These are phyloP conservation scores for Campylomormyrus tamandua DNA, from an alignment of 2,113 vertebrate species.

Conservation along the genomic window DNA sequence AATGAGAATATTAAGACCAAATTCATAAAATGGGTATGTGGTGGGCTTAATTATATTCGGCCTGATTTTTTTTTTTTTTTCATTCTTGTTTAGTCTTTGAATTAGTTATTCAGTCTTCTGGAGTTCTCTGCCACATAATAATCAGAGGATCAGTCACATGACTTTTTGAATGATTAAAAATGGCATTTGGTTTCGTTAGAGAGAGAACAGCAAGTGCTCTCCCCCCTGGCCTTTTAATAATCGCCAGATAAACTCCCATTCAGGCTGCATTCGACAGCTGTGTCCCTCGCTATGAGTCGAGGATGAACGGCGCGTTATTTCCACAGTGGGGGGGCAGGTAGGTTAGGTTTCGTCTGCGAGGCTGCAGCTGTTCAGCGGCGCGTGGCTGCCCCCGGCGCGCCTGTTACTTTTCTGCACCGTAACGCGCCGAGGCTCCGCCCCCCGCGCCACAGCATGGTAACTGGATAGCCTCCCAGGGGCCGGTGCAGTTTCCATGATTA, in stretches of 20 bases:
- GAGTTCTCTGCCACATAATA: neutral
- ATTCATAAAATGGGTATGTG: too few relatives aligned
- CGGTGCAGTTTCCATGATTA: slow-evolving; percentile 5
- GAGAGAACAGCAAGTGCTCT: neutral
- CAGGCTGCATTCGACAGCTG: neutral
- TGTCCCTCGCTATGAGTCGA: too few relatives aligned
- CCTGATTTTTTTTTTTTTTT: neutral
- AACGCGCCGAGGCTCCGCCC: neutral
- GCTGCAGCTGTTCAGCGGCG: neutral
- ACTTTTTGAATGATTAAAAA: neutral
- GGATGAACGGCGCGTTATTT: neutral
- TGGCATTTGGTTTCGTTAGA: neutral
- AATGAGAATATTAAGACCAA: neutral
- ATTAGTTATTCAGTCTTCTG: neutral
- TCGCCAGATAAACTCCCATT: neutral
- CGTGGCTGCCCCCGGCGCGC: neutral
- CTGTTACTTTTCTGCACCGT: neutral
- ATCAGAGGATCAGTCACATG: neutral
- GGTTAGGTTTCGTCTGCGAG: neutral
- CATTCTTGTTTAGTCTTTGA: neutral
- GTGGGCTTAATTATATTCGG: too few relatives aligned
- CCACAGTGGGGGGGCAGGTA: neutral
- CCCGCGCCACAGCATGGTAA: neutral
- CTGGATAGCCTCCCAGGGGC: slow-evolving; percentile 9
- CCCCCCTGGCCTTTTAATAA: neutral